Evolutionary conservation across 2,888 invertebrate species (phyloP).

Genomic region (Diogma glabrata): DNA sequence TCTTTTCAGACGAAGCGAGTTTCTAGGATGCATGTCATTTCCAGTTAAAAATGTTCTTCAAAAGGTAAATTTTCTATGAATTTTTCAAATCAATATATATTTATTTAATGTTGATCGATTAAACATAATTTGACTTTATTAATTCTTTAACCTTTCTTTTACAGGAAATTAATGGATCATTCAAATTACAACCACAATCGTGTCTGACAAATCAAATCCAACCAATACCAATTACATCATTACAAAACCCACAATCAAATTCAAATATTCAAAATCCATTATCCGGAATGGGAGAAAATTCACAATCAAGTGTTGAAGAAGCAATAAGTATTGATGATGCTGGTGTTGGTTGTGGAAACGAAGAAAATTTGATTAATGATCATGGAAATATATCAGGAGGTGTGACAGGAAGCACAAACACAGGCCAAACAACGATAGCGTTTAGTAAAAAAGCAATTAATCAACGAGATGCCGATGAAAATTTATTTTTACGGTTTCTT

Average conservation of each 20-base stretch:
- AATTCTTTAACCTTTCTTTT: not conserved
- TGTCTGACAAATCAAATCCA: conserved; percentile 41
- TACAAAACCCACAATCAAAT: conserved; percentile 9
- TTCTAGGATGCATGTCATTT: conserved; percentile 89
- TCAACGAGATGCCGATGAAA: conserved; percentile 58
- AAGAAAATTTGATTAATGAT: conserved; percentile 17
- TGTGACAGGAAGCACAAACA: conserved; percentile 7
- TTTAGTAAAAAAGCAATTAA: conserved; percentile 45
- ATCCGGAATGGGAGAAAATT: conserved; percentile 37
- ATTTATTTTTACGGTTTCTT: conserved; percentile 60
- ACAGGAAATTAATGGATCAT: conserved; percentile 47
- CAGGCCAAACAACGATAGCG: conserved; percentile 25
- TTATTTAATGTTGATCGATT: not conserved
- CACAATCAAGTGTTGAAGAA: conserved; percentile 36
- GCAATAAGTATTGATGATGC: conserved; percentile 31
- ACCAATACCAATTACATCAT: conserved; percentile 15
- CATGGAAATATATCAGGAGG: not conserved
- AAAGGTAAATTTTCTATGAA: conserved; percentile 42
- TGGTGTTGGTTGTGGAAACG: conserved; percentile 13
- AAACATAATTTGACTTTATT: not conserved
- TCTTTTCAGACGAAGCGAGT: conserved; percentile 79
- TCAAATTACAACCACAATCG: conserved; percentile 59
- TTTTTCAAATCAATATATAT: not conserved
- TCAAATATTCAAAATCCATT: conserved; percentile 2
- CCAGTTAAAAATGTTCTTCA: conserved; percentile 69